Evolutionary conservation across 1,140 invertebrate genomes (phyloP).

Genomic region (Melanaphis sacchari): DNA sequence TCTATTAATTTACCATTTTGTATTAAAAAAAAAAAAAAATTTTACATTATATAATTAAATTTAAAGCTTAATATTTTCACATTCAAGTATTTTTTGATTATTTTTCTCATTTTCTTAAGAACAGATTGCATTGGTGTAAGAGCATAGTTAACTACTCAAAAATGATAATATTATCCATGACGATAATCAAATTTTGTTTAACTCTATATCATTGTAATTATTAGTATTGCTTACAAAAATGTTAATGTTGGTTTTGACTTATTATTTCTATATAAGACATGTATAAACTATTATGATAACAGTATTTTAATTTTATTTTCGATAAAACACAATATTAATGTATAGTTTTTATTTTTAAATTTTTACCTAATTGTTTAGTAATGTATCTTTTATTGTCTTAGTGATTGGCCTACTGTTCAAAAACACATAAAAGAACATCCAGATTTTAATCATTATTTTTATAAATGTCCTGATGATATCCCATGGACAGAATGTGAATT

Average conservation of each 20-base stretch:
- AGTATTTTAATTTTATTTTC: background rate
- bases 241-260: background rate
- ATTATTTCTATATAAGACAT: background rate
- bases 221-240: background rate
- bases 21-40: too few species aligned
- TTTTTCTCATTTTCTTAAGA: background rate
- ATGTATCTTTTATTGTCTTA: conserved; percentile 64
- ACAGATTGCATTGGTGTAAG: background rate
- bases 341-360: conserved; percentile 33
- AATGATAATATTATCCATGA: background rate
- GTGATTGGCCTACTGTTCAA: conserved; percentile 86
- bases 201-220: background rate
- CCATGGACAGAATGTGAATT: conserved; percentile 82
- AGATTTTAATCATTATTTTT: conserved; percentile 90
- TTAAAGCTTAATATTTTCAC: too few species aligned
- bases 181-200: background rate
- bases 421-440: conserved; percentile 84
- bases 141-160: background rate
- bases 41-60: too few species aligned
- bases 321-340: too few species aligned
- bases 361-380: background rate
- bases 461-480: conserved; percentile 79
- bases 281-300: background rate
- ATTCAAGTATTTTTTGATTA: background rate
- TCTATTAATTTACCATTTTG: too few species aligned